phyloP scores from a whole-genome alignment of 1,140 invertebrate genomes.

The Sarcophaga bullata region DNA sequence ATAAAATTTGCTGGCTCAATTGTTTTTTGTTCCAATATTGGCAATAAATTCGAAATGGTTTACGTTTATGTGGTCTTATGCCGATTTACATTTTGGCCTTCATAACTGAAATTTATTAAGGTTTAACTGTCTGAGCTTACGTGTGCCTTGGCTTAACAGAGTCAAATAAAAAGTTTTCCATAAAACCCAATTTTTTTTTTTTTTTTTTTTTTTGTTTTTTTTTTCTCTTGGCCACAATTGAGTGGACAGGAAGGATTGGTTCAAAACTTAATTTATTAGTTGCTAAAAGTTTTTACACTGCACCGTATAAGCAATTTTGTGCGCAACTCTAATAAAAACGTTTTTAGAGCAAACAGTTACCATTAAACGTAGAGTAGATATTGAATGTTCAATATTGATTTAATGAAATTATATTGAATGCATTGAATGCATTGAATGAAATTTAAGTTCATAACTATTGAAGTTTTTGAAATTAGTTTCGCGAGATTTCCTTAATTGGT shows the following conservation, averaged over 20 bases:
- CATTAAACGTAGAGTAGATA: too few species aligned
- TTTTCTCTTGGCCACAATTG: not conserved
- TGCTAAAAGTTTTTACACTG: not conserved
- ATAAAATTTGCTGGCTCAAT: not conserved
- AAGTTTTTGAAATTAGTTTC: too few species aligned
- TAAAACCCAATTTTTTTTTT: not conserved
- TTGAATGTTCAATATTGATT: too few species aligned
- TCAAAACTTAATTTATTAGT: not conserved
- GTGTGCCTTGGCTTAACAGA: not conserved
- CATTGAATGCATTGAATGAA: too few species aligned
- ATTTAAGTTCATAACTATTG: too few species aligned
- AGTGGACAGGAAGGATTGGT: slow-evolving; percentile 3
- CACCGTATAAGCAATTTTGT: too few species aligned
- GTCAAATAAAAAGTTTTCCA: slow-evolving; percentile 10
- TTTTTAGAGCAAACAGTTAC: too few species aligned
- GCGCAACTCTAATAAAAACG: too few species aligned
- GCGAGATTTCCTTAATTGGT: too few species aligned
- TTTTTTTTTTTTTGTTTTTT: not conserved
- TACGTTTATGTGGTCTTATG: not conserved
- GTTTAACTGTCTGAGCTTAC: slow-evolving; percentile 8
- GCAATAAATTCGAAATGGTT: not conserved
- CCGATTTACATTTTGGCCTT: not conserved
- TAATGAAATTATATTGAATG: too few species aligned
- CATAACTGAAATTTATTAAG: slow-evolving; percentile 15
- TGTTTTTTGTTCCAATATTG: not conserved